Base-by-base conservation (phyloP, 2,888 invertebrate species). In the Glyphotaelius pellucidus region DNA sequence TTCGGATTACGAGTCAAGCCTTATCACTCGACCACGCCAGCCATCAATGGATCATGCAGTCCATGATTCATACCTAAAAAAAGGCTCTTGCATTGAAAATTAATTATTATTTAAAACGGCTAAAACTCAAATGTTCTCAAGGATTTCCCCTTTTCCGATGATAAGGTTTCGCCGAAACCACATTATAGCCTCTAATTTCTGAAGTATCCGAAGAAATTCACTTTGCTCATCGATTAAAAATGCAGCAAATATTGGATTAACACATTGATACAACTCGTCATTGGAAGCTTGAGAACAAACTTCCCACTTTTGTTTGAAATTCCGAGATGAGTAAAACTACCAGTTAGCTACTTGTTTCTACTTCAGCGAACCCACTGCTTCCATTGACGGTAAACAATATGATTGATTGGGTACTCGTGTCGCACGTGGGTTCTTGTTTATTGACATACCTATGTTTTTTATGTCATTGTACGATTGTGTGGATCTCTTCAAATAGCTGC, bases 361-460 rank as follows among this genome's bases (percentile, higher is more conserved):
- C 67, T 83, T 19, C 35, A 83, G 83, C 25, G 38, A 83, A 83
- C 35, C 83, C 83, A 83, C 35, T 83, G 35, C 25, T 35, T 83
- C 19, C 35, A 32, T 35, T 83, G 83, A 35, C 32, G 38, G 83
- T n/a, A 83, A 83, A 83, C 32, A 83, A 83, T 83, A 35, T 32
- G 67, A 67, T 67, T 11, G 83, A 83, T 83, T 32, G 25, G n/a
- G 32, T 35, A 83, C 83, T 83, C 35, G 38, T 83, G 14, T 25
- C 83, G 32, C 83, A 83, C 83, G 83, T 83, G 83, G 83, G 83
- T 25, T 32, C 35, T 32, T 81, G 38, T 83, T 83, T 38, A 83
- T 83, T 83, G 83, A 83, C 35, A 7, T 83, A n/a, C 12, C n/a
- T n/a, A n/a, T n/a, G 35, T 35, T 83, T 83, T 83, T 83, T 83